phyloP scores from a whole-genome alignment of 2,888 invertebrate genomes.

The Acanthosepion lycidas region DNA sequence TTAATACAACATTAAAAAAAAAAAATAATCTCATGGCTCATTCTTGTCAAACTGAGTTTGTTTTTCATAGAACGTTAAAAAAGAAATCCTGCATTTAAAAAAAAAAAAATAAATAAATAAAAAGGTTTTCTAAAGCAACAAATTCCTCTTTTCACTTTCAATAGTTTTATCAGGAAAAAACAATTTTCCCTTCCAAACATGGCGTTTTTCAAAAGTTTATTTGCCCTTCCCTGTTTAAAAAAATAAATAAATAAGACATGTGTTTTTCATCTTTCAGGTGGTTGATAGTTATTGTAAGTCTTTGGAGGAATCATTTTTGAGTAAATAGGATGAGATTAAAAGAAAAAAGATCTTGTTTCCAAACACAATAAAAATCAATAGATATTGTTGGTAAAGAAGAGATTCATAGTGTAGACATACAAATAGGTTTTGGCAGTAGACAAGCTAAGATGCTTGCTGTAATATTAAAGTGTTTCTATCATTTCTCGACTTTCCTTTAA shows the following conservation, averaged over 20 bases:
- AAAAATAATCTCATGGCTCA: not conserved
- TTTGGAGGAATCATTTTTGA: slow-evolving; percentile 16
- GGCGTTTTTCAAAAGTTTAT: not conserved
- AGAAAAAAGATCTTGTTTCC: not conserved
- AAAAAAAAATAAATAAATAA: not conserved
- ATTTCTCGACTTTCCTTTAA: not conserved
- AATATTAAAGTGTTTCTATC: not conserved
- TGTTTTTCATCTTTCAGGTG: not conserved
- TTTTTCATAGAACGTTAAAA: not conserved
- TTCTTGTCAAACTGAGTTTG: not conserved
- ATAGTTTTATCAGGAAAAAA: too few relatives aligned
- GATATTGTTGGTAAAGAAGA: not conserved
- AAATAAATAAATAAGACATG: not conserved
- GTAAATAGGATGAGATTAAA: not conserved
- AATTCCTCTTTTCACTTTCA: not conserved
- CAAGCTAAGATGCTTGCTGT: not conserved
- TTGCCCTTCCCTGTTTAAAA: not conserved
- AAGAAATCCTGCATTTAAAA: not conserved
- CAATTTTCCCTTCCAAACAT: not conserved
- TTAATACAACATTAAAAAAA: not conserved
- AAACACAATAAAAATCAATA: not conserved
- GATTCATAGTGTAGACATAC: not conserved
- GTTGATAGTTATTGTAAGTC: not conserved
- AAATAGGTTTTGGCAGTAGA: not conserved
- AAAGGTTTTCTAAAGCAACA: not conserved